Evolutionary conservation across 2,113 vertebrate species (phyloP), one percentile per base, ranked within the genome.

Genomic region (Brachypodius melanocephalos): DNA sequence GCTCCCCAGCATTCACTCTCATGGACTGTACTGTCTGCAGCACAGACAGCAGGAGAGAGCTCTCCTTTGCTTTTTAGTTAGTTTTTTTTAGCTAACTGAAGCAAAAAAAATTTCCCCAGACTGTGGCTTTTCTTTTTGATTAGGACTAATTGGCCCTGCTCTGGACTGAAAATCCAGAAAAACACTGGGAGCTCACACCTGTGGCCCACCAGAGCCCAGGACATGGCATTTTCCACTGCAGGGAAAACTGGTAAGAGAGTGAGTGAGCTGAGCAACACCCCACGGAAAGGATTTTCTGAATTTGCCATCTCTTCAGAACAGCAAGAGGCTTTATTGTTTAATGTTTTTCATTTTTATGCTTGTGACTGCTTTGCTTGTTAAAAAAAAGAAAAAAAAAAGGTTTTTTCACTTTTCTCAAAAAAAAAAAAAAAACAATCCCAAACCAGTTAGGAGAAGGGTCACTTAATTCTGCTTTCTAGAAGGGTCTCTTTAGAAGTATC

Each of bases 141-240:
- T 48, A 8, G 4, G 28, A 59, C 19, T 59, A 14, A 31, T 59
- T 17, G 4, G 4, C 19, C n/a, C n/a, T 46, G n/a, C 26, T 36
- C 11, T 31, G 13, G 31, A 28, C 24, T 57, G 6, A 36, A 57
- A 45, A 17, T 13, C 18, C 25, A 34, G 26, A 36, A 31, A 31
- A 46, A 14, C n/a, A 46, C 42, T 5, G 2, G 18, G 8, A 57
- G 11, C 11, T 58, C n/a, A 22, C 12, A 29, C 25, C 25, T 36
- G 32, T 74, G 42, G 25, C 11, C n/a, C 19, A 22, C 18, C 1
- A 5, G n/a, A 6, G 19, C 14, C 17, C 1, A 1, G n/a, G 25
- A 29, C 3, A 2, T 1, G 1, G 31, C 31, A 5, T 55, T 72
- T 72, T 26, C 12, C 26, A 58, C 42, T 0, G 1, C 8, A 13